Conservation (phyloP, 2,797 vertebrate species). For the Falco rusticolus region DNA sequence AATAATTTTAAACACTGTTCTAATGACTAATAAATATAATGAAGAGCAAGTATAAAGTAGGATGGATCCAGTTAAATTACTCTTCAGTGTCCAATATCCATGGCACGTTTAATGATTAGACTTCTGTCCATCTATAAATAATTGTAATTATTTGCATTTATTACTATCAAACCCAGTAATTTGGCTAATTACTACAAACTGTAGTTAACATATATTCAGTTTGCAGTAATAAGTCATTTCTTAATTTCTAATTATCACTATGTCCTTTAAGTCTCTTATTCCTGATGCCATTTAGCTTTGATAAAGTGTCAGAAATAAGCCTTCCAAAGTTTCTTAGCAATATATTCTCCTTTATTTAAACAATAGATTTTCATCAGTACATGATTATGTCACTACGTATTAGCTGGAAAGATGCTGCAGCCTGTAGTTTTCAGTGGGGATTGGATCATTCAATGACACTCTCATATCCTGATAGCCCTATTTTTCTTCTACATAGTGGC, state of each 20-base stretch:
- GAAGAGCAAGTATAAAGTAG: background rate
- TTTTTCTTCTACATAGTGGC: background rate
- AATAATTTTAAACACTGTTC: constrained; percentile 27
- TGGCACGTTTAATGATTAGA: constrained; percentile 43
- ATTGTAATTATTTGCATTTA: constrained; percentile 70
- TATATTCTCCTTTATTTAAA: background rate
- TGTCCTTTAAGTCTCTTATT: constrained; percentile 18
- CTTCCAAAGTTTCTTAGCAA: background rate
- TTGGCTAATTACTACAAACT: constrained; percentile 60
- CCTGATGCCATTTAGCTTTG: background rate
- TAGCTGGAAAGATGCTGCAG: background rate
- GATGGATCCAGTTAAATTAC: constrained; percentile 10
- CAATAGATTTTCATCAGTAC: background rate
- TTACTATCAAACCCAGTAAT: constrained; percentile 57
- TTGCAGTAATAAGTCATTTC: constrained; percentile 22
- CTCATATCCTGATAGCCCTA: background rate
- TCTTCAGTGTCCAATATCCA: constrained; percentile 33
- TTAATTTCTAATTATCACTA: constrained; percentile 9
- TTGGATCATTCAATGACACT: background rate
- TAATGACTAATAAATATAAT: constrained; percentile 21
- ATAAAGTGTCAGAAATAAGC: background rate
- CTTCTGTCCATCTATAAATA: constrained; percentile 66
- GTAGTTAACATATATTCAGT: constrained; percentile 52
- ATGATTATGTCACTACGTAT: background rate
- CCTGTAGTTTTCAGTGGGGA: background rate